These are phyloP conservation scores for Embiotoca jacksoni DNA, from an alignment of 2,113 vertebrate genomes.

Conservation along the genomic window DNA sequence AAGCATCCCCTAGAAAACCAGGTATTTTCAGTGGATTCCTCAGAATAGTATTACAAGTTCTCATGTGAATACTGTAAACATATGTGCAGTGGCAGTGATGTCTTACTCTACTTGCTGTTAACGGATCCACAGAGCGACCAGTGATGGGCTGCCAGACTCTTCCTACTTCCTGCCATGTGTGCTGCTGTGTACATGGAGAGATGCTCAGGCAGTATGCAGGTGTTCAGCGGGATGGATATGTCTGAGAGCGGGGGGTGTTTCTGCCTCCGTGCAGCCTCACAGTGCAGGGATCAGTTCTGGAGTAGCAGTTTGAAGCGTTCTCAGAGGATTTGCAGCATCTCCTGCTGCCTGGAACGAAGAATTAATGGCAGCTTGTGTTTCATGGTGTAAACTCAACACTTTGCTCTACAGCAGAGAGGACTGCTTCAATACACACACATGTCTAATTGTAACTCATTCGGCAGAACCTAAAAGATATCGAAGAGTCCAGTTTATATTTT, in stretches of 20 bases:
- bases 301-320: slow-evolving; percentile 68
- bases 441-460: neutral
- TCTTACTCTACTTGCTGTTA: no score
- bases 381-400: neutral
- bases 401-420: neutral
- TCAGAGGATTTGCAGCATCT: slow-evolving; percentile 75
- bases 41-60: no score
- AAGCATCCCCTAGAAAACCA: no score
- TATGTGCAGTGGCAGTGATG: no score
- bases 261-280: slow-evolving; percentile 24
- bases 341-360: slow-evolving; percentile 53
- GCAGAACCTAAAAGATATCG: no score
- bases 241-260: slow-evolving; percentile 4
- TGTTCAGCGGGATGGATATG: neutral
- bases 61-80: no score
- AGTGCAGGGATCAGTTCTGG: slow-evolving; percentile 77
- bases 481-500: no score
- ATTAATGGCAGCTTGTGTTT: slow-evolving; percentile 43
- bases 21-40: no score
- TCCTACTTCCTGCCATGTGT: neutral
- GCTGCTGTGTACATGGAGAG: neutral
- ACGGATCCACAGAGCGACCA: no score
- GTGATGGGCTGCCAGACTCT: no score
- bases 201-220: slow-evolving; percentile 24
- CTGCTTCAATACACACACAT: neutral